Percentiles rank a stretch among this genome's conserved stretches.
Conservation (phyloP, 2,888 invertebrate genomes). For the Dryococelus australis region DNA sequence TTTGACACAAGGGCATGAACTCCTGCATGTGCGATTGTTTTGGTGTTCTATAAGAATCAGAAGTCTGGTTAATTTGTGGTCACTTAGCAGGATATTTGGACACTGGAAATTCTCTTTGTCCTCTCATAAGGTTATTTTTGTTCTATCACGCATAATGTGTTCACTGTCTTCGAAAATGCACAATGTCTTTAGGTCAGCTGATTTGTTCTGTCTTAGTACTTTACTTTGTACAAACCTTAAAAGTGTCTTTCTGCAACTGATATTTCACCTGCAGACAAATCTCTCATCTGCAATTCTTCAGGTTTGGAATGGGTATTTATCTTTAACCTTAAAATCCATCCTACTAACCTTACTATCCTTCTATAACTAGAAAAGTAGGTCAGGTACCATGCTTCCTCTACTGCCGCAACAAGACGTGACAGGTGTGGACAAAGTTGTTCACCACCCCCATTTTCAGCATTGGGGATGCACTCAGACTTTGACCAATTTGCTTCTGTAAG, state of each 20-base stretch:
- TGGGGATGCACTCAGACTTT: background rate
- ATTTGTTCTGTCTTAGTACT: background rate
- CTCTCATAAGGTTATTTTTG: background rate
- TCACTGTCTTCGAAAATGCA: background rate
- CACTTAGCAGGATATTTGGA: background rate
- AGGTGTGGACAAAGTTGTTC: background rate
- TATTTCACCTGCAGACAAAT: too few species aligned
- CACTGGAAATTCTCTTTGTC: background rate
- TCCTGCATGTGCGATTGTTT: background rate
- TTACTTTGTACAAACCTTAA: background rate
- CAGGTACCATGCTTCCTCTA: background rate
- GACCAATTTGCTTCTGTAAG: background rate
- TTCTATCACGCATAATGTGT: background rate
- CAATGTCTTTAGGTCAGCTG: background rate
- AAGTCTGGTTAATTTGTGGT: background rate
- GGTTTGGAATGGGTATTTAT: background rate
- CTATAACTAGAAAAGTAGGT: background rate
- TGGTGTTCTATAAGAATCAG: background rate
- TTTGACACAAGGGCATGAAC: background rate
- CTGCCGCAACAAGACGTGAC: background rate
- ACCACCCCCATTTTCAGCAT: background rate
- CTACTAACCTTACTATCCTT: background rate
- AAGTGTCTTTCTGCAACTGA: too few species aligned
- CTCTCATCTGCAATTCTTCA: too few species aligned
- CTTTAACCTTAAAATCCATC: background rate